These are phyloP conservation scores for Ianthella basta DNA, from an alignment of 37 sponge, comb jelly and placozoan genomes.

Conservation along the genomic window DNA sequence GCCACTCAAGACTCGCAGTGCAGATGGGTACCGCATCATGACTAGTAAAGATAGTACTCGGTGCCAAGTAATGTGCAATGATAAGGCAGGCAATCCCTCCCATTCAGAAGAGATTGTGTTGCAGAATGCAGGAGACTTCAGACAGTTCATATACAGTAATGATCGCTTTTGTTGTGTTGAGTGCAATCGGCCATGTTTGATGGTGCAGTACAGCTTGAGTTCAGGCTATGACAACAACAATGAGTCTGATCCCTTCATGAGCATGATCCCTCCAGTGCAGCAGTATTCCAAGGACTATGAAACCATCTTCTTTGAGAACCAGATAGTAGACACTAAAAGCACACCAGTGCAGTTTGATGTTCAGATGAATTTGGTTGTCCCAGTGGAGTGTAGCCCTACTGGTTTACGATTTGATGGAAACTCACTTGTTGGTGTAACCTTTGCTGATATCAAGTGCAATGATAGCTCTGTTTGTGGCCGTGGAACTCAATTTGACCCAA, in stretches of 20 bases:
- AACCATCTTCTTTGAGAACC: not conserved
- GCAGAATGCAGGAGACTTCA: not conserved
- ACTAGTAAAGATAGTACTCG: conserved; percentile 13
- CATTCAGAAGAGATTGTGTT: not conserved
- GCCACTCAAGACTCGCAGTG: conserved; percentile 13
- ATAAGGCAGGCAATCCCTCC: not conserved
- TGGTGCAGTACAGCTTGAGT: conserved; percentile 37
- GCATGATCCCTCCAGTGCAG: not conserved
- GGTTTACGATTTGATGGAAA: conserved; percentile 13
- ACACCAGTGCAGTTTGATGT: not conserved
- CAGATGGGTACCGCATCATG: conserved; percentile 35
- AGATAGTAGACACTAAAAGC: not conserved
- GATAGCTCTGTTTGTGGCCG: conserved; percentile 21
- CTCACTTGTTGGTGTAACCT: not conserved
- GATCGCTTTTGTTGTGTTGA: conserved; percentile 16
- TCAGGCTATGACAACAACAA: conserved; percentile 33
- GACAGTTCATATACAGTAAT: not conserved
- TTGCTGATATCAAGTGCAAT: conserved; percentile 14
- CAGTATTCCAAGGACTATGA: conserved; percentile 7
- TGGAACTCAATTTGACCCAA: conserved; percentile 11
- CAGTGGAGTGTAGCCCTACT: not conserved
- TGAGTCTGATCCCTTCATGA: conserved; percentile 16
- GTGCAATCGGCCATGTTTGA: conserved; percentile 40
- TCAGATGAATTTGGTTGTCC: conserved; percentile 2
- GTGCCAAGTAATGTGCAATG: conserved; percentile 31